Evolutionary conservation across 2,797 vertebrate genomes (phyloP), one percentile per base, ranked within the genome.

Genomic region (Pyrocephalus nanus): DNA sequence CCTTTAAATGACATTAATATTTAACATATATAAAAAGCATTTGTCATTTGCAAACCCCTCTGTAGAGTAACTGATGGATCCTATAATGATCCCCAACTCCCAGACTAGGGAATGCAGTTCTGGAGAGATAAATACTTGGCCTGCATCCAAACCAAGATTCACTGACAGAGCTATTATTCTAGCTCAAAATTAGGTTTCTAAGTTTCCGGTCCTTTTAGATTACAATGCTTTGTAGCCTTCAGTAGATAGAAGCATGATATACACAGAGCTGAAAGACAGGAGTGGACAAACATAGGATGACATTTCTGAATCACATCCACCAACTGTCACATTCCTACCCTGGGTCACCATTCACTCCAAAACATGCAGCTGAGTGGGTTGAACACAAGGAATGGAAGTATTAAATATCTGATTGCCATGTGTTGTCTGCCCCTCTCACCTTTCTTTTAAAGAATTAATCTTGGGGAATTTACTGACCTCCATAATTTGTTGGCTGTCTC

Each of bases 1-100:
- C 76, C 76, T 92, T 86, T 73, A 92, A 93, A 84, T 88, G 8
- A 36, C 74, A 96, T 96, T 90, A 96, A 94, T 96, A 96, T 94
- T 95, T 96, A 93, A 93, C 51, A 51, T 84, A 81, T 9, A 90
- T 81, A 94, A 95, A 90, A 96, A 70, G 87, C 90, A 75, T 79
- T 48, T 88, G 36, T 58, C 70, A 84, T 86, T 92, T 57, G 62
- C 66, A 86, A 89, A 91, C 76, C 79, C 69, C 70, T 91, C 47
- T 36, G n/a, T 2, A 78, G 58, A 67, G 77, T 75, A 92, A 79
- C 80, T 92, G 86, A 92, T 85, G 92, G 73, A 71, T 94, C 72
- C 65, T 53, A 19, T 90, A 86, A 93, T 29, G 29, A 89, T 27
- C n/a, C 27, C 34, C 53, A 82, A 9, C 71, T 93, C 74, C 50